These are phyloP conservation scores for Thecophora atra DNA, from an alignment of 2,888 invertebrate species.

Conservation along the genomic window DNA sequence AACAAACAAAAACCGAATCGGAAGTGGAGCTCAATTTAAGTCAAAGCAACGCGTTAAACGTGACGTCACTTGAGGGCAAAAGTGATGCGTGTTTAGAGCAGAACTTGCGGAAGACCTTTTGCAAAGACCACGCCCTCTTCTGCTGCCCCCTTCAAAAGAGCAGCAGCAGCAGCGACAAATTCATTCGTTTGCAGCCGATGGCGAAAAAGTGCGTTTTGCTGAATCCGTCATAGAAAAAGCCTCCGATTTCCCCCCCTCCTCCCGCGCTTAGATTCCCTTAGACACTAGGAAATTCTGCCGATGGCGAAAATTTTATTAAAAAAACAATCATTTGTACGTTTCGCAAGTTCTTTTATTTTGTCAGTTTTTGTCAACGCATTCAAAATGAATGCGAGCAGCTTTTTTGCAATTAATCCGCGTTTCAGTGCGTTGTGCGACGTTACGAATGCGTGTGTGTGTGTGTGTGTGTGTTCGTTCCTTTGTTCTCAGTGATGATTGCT, in stretches of 20 bases:
- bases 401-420: constrained; percentile 35
- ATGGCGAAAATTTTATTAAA: constrained; percentile 49
- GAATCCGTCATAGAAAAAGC: not conserved
- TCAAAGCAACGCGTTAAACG: constrained; percentile 18
- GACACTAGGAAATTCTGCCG: constrained; percentile 43
- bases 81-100: constrained; percentile 22
- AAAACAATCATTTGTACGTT: constrained; percentile 30
- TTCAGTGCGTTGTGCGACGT: constrained; percentile 35
- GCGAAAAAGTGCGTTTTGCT: constrained; percentile 25
- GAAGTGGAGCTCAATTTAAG: not conserved
- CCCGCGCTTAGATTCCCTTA: not conserved
- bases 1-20: not conserved
- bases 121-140: not conserved
- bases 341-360: constrained; percentile 48
- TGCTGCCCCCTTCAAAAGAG: constrained; percentile 12
- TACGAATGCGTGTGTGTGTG: not conserved
- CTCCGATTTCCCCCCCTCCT: not conserved
- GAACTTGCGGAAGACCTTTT: constrained; percentile 33
- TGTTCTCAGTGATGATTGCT: constrained; percentile 18
- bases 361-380: constrained; percentile 50
- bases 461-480: constrained; percentile 24
- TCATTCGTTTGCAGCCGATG: not conserved
- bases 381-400: constrained; percentile 31
- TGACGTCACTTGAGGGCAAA: constrained; percentile 27
- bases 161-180: not conserved